These are phyloP conservation scores for Coenonympha glycerion DNA, from an alignment of 2,888 invertebrate genomes.

Conservation along the genomic window DNA sequence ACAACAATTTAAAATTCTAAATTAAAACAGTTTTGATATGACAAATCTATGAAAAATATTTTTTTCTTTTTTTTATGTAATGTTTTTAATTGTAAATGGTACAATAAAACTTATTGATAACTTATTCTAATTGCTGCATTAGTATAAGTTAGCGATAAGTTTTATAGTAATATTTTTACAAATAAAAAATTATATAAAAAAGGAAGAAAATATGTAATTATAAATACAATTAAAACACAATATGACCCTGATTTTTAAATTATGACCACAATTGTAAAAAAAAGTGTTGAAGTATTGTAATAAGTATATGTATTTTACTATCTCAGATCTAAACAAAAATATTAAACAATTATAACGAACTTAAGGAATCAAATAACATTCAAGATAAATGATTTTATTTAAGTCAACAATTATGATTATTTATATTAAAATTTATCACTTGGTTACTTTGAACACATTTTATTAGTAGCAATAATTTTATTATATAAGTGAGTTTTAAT, in stretches of 20 bases:
- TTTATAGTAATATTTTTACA: too few relatives aligned
- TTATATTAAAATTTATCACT: not conserved
- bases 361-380: not conserved
- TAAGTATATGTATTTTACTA: too few relatives aligned
- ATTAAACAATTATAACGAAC: not conserved
- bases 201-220: too few relatives aligned
- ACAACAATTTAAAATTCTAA: too few relatives aligned
- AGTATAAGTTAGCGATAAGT: too few relatives aligned
- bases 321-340: not conserved
- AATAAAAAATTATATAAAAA: too few relatives aligned
- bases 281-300: not conserved
- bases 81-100: too few relatives aligned
- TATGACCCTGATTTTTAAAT: conserved; percentile 9
- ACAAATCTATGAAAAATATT: too few relatives aligned
- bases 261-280: conserved; percentile 7
- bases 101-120: too few relatives aligned
- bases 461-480: not conserved
- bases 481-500: not conserved
- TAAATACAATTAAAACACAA: not conserved
- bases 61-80: too few relatives aligned
- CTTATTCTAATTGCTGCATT: too few relatives aligned
- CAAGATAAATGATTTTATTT: not conserved
- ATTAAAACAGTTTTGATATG: too few relatives aligned
- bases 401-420: not conserved
- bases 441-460: not conserved